Percentiles rank a stretch among this genome's conserved stretches.
These are phyloP conservation scores for Campaea margaritaria DNA, from an alignment of 2,888 invertebrate species.

Conservation along the genomic window DNA sequence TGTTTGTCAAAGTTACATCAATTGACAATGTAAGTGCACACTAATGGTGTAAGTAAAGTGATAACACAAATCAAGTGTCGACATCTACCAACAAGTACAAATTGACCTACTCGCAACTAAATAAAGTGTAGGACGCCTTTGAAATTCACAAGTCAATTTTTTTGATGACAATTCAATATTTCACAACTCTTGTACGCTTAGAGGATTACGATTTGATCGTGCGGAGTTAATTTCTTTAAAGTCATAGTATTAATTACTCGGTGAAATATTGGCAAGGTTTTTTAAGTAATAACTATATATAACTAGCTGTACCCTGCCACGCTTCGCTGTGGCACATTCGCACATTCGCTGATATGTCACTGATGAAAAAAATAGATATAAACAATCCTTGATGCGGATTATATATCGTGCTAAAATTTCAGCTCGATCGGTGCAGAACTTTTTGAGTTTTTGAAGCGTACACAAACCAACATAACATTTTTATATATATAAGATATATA, in stretches of 20 bases:
- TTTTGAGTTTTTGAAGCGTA: too few species aligned
- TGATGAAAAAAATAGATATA: too few species aligned
- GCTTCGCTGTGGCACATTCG: too few species aligned
- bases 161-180: not conserved
- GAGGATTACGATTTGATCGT: not conserved
- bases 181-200: not conserved
- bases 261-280: not conserved
- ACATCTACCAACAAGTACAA: conserved; percentile 50
- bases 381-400: too few species aligned
- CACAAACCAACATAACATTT: too few species aligned
- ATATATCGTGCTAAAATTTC: too few species aligned
- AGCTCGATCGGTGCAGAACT: too few species aligned
- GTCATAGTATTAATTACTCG: not conserved
- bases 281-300: too few species aligned
- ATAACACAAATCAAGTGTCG: conserved; percentile 71
- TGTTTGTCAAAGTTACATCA: conserved; percentile 71
- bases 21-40: conserved; percentile 55
- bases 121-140: not conserved
- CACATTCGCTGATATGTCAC: too few species aligned
- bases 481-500: too few species aligned
- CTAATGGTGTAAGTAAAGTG: conserved; percentile 63
- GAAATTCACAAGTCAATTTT: not conserved
- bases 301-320: too few species aligned
- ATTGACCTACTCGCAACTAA: conserved; percentile 43
- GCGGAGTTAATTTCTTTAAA: not conserved